Base-by-base conservation (phyloP, 2,888 invertebrate species). In the Pandemis cinnamomeana region DNA sequence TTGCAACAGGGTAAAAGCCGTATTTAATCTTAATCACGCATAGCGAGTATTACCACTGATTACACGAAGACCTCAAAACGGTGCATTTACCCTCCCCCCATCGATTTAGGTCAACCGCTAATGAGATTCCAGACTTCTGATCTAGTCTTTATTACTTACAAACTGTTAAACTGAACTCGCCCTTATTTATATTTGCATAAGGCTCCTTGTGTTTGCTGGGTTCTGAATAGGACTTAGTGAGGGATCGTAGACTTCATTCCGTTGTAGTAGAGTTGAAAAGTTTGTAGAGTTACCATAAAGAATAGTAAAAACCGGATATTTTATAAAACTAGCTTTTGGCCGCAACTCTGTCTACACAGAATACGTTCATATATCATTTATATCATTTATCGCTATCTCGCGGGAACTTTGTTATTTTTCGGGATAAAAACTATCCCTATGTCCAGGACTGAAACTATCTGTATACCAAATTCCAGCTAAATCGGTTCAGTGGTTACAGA, bases 21-120 rank as follows among this genome's bases (percentile, higher is more conserved):
- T 11, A 6, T 36, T 60, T 60, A 60, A 60, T 36, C 11, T 36
- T 36, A 60, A 7, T 5, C 11, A 13, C 13, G 8, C 20, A 20
- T 20, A 20, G 8, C 7, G 5, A 7, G 2, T 8, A 42, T 62
- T 62, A 8, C 42, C 62, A 42, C 60, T 73, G 70, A 70, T 73
- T 73, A 73, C 69, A 64, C 42, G 55, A 48, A 20, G 7, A 41
- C 63, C 63, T 11, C 58, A 53, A 60, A 61, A 66, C 66, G 53
- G 20, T 68, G 72, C 69, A 73, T 69, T 73, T 66, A 73, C 72
- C 66, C 72, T 64, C 44, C 64, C 64, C 51, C 66, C 70, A 46
- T 74, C 74, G 74, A 74, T 74, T 74, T 71, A 74, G 74, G 74
- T 74, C 74, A 71, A 71, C 74, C 71, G 67, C 74, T 71, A 74